phyloP scores from a whole-genome alignment of 2,888 invertebrate species.

The Aleiodes leptofemur region DNA sequence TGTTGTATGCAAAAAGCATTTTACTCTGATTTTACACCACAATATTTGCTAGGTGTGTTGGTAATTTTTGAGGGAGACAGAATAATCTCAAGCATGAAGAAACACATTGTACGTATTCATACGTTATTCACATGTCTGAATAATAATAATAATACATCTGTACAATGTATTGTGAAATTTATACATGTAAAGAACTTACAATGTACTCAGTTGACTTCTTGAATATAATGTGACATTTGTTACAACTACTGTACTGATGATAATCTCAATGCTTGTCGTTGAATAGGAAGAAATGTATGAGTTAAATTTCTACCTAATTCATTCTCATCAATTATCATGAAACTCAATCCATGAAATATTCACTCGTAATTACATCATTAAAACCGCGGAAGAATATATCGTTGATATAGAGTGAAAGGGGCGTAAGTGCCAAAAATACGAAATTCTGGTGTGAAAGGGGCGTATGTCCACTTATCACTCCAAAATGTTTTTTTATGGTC shows the following conservation, averaged over 20 bases:
- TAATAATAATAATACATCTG: constrained; percentile 8
- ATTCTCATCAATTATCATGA: not conserved
- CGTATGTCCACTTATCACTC: too few species aligned
- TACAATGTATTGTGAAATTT: constrained; percentile 24
- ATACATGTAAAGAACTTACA: constrained; percentile 10
- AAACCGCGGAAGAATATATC: too few species aligned
- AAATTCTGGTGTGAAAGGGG: too few species aligned
- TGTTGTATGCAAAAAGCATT: too few species aligned
- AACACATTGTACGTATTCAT: constrained; percentile 14
- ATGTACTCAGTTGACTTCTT: constrained; percentile 6
- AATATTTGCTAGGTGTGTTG: not conserved
- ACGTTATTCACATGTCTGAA: constrained; percentile 25
- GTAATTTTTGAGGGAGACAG: not conserved
- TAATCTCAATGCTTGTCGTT: constrained; percentile 17
- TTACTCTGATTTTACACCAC: too few species aligned
- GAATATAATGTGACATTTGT: not conserved
- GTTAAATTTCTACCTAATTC: constrained; percentile 11
- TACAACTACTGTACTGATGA: not conserved
- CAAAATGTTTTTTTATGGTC: too few species aligned
- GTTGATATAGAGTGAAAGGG: too few species aligned
- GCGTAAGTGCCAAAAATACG: too few species aligned
- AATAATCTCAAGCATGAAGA: constrained; percentile 2
- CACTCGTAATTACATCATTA: too few species aligned
- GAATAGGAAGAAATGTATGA: constrained; percentile 3
- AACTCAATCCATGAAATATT: too few species aligned